Conservation (phyloP, 2,888 invertebrate genomes). For the Ligdia adustata region DNA sequence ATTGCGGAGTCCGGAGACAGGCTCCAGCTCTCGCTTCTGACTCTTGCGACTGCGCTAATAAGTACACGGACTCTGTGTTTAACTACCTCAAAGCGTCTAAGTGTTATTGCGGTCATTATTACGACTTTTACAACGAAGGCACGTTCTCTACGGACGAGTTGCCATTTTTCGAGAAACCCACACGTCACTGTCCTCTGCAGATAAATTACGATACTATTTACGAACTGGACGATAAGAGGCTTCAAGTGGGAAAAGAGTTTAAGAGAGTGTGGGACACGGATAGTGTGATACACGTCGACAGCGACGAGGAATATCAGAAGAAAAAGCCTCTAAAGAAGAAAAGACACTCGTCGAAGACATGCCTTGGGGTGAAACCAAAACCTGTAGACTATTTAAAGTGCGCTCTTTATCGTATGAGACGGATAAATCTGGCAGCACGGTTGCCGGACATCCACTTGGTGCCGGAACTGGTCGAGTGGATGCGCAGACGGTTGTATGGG, state of each 20-base stretch:
- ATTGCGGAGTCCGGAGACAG: constrained; percentile 58
- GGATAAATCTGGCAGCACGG: constrained; percentile 62
- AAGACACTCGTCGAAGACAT: constrained; percentile 50
- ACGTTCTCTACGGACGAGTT: constrained; percentile 58
- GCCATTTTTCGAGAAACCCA: constrained; percentile 65
- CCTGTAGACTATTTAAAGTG: constrained; percentile 67
- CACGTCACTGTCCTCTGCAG: constrained; percentile 44
- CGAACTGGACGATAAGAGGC: constrained; percentile 56
- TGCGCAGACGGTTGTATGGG: constrained; percentile 66
- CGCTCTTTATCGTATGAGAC: constrained; percentile 58
- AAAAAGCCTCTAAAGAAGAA: constrained; percentile 52
- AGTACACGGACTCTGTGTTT: constrained; percentile 59
- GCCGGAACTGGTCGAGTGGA: constrained; percentile 73
- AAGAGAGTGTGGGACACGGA: constrained; percentile 70
- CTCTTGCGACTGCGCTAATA: constrained; percentile 64
- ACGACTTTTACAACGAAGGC: constrained; percentile 66
- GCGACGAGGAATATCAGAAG: constrained; percentile 41
- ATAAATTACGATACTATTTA: constrained; percentile 71
- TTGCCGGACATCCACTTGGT: constrained; percentile 67
- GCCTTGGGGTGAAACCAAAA: constrained; percentile 57
- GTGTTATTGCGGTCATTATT: constrained; percentile 67
- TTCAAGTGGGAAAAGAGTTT: constrained; percentile 62
- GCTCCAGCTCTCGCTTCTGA: constrained; percentile 50
- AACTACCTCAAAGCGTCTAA: constrained; percentile 59
- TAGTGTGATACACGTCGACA: constrained; percentile 57